phyloP scores from a whole-genome alignment of 2,888 invertebrate species.

The Trachelus troglodyta region DNA sequence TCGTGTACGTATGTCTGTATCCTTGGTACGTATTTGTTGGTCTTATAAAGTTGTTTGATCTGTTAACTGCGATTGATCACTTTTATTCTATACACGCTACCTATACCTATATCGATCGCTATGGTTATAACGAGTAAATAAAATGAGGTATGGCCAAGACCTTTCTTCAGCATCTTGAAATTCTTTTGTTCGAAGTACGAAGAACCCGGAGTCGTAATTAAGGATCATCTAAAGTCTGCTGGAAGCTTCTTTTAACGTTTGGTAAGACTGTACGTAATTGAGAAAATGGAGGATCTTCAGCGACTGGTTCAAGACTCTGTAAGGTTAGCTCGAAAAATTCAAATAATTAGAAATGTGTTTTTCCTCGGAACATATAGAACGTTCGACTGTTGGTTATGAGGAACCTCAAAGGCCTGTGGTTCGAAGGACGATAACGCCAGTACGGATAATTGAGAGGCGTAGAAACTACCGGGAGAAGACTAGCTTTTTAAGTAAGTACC shows the following conservation, averaged over 20 bases:
- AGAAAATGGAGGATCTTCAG: background rate
- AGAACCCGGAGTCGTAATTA: background rate
- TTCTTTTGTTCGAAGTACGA: background rate
- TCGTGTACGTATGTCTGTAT: background rate
- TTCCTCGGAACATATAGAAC: background rate
- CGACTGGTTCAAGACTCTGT: background rate
- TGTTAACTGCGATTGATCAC: background rate
- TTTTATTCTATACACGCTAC: background rate
- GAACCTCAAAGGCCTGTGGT: background rate
- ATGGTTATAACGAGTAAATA: background rate
- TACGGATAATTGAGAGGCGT: background rate
- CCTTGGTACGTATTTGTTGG: background rate
- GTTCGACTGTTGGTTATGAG: background rate
- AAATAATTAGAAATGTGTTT: background rate
- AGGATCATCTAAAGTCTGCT: background rate
- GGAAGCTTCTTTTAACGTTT: background rate
- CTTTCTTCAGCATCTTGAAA: background rate
- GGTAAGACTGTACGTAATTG: background rate
- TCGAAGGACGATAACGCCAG: background rate
- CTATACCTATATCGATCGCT: constrained; percentile 13
- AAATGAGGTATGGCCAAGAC: background rate
- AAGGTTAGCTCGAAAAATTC: background rate
- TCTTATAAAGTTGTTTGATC: background rate
- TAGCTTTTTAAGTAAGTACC: too few relatives aligned
- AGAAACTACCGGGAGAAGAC: background rate